Conservation (phyloP, 2,113 vertebrate genomes). For the Turnix velox region DNA sequence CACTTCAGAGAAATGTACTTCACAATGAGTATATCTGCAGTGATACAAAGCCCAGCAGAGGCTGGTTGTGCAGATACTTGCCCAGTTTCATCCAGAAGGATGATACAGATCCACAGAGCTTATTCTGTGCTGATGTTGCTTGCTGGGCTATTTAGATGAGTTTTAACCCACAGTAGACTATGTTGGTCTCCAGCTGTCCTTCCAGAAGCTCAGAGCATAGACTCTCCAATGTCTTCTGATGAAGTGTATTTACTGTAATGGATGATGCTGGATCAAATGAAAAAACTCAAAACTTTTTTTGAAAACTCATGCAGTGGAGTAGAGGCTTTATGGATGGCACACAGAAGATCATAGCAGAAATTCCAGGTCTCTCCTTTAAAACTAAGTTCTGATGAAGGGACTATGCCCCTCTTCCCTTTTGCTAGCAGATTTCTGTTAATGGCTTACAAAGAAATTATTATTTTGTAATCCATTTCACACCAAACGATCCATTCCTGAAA, state of each 20-base stretch:
- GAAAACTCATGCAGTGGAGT: not conserved
- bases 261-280: not conserved
- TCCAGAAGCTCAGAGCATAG: not conserved
- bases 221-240: not conserved
- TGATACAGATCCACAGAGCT: not conserved
- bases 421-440: not conserved
- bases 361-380: not conserved
- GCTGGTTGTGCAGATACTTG: not conserved
- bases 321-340: not conserved
- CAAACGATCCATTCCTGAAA: not conserved
- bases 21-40: not conserved
- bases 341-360: not conserved
- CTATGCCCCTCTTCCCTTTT: not conserved
- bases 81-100: not conserved
- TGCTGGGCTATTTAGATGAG: not conserved
- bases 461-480: too few relatives aligned
- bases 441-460: too few relatives aligned
- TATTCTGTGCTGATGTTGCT: not conserved
- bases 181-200: not conserved
- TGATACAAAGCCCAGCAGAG: not conserved
- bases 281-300: not conserved
- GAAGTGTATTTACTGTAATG: not conserved
- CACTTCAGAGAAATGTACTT: not conserved
- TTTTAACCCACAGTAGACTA: not conserved
- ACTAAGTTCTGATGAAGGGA: not conserved